Conservation (phyloP, 2,888 invertebrate genomes). For the Sarcophaga subvicina region DNA sequence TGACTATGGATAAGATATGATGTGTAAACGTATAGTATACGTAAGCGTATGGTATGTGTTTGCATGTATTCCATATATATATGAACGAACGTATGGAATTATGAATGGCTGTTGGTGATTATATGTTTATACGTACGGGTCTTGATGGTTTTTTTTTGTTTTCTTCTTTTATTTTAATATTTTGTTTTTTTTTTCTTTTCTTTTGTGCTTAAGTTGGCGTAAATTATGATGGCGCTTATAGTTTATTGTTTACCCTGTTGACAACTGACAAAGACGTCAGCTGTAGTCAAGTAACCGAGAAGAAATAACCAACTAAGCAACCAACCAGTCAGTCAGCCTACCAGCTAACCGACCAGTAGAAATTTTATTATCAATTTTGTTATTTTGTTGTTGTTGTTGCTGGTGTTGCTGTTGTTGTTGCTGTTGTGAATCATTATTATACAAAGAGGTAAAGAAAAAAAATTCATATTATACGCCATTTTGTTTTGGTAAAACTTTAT, state of each 20-base stretch:
- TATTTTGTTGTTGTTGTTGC: neutral
- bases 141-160: neutral
- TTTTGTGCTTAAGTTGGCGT: constrained; percentile 45
- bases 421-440: neutral
- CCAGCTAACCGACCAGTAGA: constrained; percentile 36
- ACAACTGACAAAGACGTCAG: constrained; percentile 57
- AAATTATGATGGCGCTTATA: constrained; percentile 67
- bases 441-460: neutral
- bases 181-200: constrained; percentile 5
- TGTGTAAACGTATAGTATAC: neutral
- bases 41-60: neutral
- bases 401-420: neutral
- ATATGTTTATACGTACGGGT: neutral
- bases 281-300: neutral
- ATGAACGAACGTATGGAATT: constrained; percentile 25
- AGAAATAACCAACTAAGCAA: neutral
- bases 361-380: constrained; percentile 37
- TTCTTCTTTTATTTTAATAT: neutral
- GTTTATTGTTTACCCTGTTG: constrained; percentile 58
- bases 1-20: constrained; percentile 48
- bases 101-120: constrained; percentile 50
- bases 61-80: constrained; percentile 31
- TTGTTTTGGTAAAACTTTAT: constrained; percentile 16
- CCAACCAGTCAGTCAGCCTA: constrained; percentile 4
- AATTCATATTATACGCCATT: constrained; percentile 53